phyloP scores from a whole-genome alignment of 2,797 vertebrate genomes.

The Bradypus variegatus region DNA sequence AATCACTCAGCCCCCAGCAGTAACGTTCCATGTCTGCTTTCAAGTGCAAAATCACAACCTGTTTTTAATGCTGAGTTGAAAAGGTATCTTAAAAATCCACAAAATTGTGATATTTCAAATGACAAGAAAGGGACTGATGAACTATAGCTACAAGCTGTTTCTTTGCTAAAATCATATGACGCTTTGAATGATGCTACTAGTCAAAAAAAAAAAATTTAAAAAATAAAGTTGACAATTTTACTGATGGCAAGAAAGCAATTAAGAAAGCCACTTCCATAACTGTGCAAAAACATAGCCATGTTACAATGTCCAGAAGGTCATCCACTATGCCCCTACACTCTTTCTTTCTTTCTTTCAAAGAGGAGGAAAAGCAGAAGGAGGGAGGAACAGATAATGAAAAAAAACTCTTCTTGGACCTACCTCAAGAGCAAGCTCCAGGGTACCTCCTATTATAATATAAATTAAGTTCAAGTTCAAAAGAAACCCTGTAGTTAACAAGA shows the following conservation, averaged over 20 bases:
- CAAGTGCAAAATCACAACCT: slow-evolving; percentile 14
- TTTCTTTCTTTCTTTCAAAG: not conserved
- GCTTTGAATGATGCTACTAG: not conserved
- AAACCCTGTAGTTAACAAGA: slow-evolving; percentile 20
- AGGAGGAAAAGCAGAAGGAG: not conserved
- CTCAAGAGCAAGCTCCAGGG: not conserved
- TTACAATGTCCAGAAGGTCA: slow-evolving; percentile 16
- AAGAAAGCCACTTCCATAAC: not conserved
- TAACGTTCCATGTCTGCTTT: slow-evolving; percentile 9
- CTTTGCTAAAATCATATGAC: slow-evolving; percentile 33
- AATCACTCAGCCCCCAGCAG: not conserved
- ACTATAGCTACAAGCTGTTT: not conserved
- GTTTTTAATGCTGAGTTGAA: not conserved
- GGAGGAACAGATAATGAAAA: not conserved
- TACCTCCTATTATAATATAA: not conserved
- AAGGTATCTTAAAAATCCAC: slow-evolving; percentile 29
- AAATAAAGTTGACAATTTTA: slow-evolving; percentile 34
- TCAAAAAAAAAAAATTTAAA: slow-evolving; percentile 25
- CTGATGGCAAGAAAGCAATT: slow-evolving; percentile 26
- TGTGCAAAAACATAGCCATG: not conserved
- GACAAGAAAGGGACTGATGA: not conserved
- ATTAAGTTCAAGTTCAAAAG: slow-evolving; percentile 17
- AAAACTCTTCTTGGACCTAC: not conserved
- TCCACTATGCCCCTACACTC: not conserved
- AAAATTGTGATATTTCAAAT: slow-evolving; percentile 22